A percentile compares a stretch with the other conserved stretches of the same genome.
Evolutionary conservation across 1,140 invertebrate genomes (phyloP).

Genomic region (Nasonia longicornis): DNA sequence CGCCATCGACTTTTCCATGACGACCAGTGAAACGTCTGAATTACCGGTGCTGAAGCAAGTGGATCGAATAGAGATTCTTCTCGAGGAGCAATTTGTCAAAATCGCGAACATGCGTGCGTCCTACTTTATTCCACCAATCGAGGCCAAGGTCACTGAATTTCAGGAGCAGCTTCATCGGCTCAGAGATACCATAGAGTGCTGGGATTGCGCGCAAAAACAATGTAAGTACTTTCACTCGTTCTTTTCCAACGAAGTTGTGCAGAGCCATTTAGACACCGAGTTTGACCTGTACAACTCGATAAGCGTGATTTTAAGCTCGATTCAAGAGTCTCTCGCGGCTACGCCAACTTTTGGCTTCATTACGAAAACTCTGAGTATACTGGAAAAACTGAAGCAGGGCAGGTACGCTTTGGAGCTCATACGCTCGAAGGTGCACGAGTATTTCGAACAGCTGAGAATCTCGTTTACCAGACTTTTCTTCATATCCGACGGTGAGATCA

Average conservation of each 20-base stretch:
- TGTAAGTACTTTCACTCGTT: constrained; percentile 75
- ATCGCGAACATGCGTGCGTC: constrained; percentile 78
- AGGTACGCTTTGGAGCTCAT: constrained; percentile 70
- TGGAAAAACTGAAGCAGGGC: constrained; percentile 70
- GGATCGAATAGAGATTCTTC: constrained; percentile 74
- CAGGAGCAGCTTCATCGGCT: constrained; percentile 70
- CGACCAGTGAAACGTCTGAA: constrained; percentile 67
- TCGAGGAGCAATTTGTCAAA: constrained; percentile 77
- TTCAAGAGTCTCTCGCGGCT: constrained; percentile 66
- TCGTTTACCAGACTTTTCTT: constrained; percentile 90
- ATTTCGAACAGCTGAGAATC: constrained; percentile 80
- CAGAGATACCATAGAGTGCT: constrained; percentile 73
- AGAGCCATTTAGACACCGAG: constrained; percentile 75
- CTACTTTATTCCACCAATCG: constrained; percentile 77
- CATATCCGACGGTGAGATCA: constrained; percentile 85
- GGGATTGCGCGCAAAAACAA: constrained; percentile 72
- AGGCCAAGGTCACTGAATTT: constrained; percentile 72
- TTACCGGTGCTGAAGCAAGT: constrained; percentile 69
- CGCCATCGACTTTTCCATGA: constrained; percentile 68
- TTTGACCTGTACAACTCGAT: constrained; percentile 63
- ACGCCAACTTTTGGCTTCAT: constrained; percentile 71
- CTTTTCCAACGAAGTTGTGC: constrained; percentile 76
- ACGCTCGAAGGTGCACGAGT: constrained; percentile 74
- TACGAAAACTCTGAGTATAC: constrained; percentile 66
- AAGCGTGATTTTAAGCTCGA: constrained; percentile 46